A percentile compares a stretch with the other conserved stretches of the same genome.
These are phyloP conservation scores for Parthenolecanium corni DNA, from an alignment of 2,888 invertebrate genomes.

Conservation along the genomic window DNA sequence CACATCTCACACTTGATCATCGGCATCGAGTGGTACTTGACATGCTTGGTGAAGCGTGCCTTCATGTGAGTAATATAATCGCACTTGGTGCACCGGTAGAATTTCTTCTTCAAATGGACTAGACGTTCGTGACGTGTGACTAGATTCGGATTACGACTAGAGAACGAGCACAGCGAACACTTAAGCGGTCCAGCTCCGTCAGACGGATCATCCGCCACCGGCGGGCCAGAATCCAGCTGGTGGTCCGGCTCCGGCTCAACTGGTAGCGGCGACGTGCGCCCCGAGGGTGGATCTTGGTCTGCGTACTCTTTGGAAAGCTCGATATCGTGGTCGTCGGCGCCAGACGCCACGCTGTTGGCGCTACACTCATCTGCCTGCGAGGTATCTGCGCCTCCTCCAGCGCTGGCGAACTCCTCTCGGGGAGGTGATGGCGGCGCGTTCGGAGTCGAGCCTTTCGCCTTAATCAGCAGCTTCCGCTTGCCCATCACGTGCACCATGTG, in stretches of 20 bases:
- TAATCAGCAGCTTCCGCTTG: conserved; percentile 12
- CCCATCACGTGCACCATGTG: conserved; percentile 51
- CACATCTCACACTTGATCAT: conserved; percentile 90
- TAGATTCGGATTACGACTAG: conserved; percentile 51
- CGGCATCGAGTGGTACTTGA: conserved; percentile 86
- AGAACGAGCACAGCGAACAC: conserved; percentile 59
- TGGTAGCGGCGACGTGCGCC: conserved; percentile 34
- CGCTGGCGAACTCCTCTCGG: conserved; percentile 33
- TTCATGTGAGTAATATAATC: conserved; percentile 83
- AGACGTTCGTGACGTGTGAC: conserved; percentile 59
- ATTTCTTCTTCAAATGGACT: conserved; percentile 63
- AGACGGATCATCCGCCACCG: background rate
- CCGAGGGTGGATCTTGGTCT: conserved; percentile 33
- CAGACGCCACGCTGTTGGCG: too few species aligned
- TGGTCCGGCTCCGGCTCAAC: conserved; percentile 8
- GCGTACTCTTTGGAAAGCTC: background rate
- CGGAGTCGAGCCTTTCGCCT: background rate
- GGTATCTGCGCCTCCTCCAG: conserved; percentile 22
- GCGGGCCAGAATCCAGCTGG: conserved; percentile 32
- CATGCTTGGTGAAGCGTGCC: conserved; percentile 80
- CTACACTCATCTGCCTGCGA: background rate
- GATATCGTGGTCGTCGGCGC: background rate
- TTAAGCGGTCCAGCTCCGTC: conserved; percentile 31
- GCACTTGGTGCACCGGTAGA: conserved; percentile 81
- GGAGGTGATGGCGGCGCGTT: conserved; percentile 35